Evolutionary conservation across 2,113 vertebrate species (phyloP), one percentile per base, ranked within the genome.

Genomic region (Struthidea cinerea): DNA sequence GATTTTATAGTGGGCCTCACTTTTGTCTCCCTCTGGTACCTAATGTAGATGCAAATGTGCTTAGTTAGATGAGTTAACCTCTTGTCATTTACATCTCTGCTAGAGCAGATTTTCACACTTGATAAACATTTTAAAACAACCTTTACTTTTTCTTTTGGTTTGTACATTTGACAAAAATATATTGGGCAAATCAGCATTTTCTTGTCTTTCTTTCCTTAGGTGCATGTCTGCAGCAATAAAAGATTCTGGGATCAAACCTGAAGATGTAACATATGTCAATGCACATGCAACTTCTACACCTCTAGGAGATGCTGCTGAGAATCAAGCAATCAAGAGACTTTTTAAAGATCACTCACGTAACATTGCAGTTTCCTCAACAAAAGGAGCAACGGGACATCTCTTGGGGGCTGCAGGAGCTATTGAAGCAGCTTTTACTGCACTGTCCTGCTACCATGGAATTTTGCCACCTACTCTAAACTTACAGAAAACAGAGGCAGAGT

Each of bases 231-330:
- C 99, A 69, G 99, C 99, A 67, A 94, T 99, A n/a, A 98, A 93
- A 94, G 96, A 99, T 84, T 98, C 99, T 16, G 95, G 97, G 3
- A 39, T 99, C 63, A 93, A 95, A 15, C 98, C 98, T 6, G 97
- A 98, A 78, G 98, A 99, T 11, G 94, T 99, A 92, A 98, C 98
- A 0, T 99, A 99, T 17, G 53, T 99, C 28, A 99, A 99, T 7
- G 99, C 99, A 16, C 99, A 99, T 50, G 99, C 99, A 84, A 99
- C 99, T 35, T 99, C 99, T 60, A 99, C 99, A 1, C 99, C 99
- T 14, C 85, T 99, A 77, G 99, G 99, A 33, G 99, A 99, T 18
- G 99, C 99, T 28, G 99, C 99, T 50, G 99, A 99, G 97, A 99
- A 99, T 76, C 96, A 97, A 46, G 99, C 99, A 44, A 98, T 99